Base-by-base conservation (phyloP, 2,113 vertebrate genomes). In the Syrmaticus mikado region DNA sequence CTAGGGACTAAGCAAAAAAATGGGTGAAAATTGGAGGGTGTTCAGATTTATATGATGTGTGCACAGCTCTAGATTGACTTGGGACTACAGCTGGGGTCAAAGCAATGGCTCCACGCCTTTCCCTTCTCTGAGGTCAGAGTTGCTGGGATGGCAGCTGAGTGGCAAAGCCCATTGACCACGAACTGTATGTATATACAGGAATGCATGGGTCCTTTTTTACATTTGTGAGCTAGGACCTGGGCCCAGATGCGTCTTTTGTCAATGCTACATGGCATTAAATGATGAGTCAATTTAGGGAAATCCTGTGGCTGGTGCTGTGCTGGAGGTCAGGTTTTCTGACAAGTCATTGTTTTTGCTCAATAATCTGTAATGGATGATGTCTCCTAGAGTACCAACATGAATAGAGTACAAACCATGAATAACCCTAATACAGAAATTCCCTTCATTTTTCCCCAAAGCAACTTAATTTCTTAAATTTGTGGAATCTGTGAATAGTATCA, bases 121-220 rank as follows among this genome's bases (percentile, higher is more conserved):
- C 38, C 4, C 15, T 65, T 34, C 20, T 22, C 52, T 58, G 43
- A 16, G 48, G 19, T 58, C 24, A 27, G 19, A 50, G 12, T 22
- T 50, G 38, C 38, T 55, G 60, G 60, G 40, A 7, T 32, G 72
- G 61, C 72, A 67, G 40, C 10, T 10, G 36, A 41, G 13, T 1
- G 32, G 18, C 25, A 10, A 28, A 14, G 30, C 62, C 40, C 41
- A 45, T 22, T 53, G 28, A 74, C 28, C n/a, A 40, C 6, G 7
- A 15, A 10, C 2, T 10, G 1, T 13, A 8, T 2, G 3, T 20
- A 11, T 8, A 1, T 32, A 21, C 6, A 11, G 52, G 15, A 55
- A 43, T 6, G 25, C 30, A 14, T 3, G 8, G 50, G 6, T 45
- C 30, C 12, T 72, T 73, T 24, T 48, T 62, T 11, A 40, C 4